Conservation (phyloP, 2,888 invertebrate genomes). For the Octodonta nipae region DNA sequence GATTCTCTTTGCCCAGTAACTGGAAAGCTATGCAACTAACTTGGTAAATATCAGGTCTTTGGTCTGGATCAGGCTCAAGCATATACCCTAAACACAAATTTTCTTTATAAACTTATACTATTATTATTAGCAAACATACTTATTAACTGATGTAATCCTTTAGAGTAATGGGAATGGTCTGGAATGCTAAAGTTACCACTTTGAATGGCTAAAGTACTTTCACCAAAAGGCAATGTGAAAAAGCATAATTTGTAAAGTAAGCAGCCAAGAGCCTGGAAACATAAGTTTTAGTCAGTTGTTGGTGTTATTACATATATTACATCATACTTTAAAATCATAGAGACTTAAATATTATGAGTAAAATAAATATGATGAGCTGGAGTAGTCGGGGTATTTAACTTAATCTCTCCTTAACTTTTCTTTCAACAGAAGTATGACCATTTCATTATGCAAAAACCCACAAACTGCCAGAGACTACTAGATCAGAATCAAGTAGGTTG, state of each 20-base stretch:
- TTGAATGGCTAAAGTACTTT: conserved; percentile 84
- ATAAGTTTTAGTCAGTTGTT: conserved; percentile 4
- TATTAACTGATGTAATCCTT: conserved; percentile 57
- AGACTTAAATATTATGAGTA: too few relatives aligned
- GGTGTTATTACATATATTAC: too few relatives aligned
- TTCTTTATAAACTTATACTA: neutral
- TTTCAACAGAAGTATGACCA: too few relatives aligned
- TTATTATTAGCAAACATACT: conserved; percentile 38
- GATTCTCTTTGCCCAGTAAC: conserved; percentile 56
- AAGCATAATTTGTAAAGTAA: conserved; percentile 79
- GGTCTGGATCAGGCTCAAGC: conserved; percentile 70
- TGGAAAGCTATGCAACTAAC: conserved; percentile 62
- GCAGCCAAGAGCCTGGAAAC: conserved; percentile 67
- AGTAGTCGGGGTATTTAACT: too few relatives aligned
- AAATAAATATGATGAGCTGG: too few relatives aligned
- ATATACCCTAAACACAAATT: conserved; percentile 50
- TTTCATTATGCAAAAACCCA: too few relatives aligned
- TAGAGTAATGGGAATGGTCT: conserved; percentile 61
- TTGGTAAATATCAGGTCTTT: conserved; percentile 78
- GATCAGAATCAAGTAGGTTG: too few relatives aligned
- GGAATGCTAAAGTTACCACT: conserved; percentile 78
- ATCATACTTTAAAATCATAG: too few relatives aligned
- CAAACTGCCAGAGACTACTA: too few relatives aligned
- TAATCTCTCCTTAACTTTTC: too few relatives aligned
- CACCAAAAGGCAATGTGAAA: conserved; percentile 80